Evolutionary conservation across 2,113 vertebrate genomes (phyloP).

Genomic region (Plestiodon gilberti): DNA sequence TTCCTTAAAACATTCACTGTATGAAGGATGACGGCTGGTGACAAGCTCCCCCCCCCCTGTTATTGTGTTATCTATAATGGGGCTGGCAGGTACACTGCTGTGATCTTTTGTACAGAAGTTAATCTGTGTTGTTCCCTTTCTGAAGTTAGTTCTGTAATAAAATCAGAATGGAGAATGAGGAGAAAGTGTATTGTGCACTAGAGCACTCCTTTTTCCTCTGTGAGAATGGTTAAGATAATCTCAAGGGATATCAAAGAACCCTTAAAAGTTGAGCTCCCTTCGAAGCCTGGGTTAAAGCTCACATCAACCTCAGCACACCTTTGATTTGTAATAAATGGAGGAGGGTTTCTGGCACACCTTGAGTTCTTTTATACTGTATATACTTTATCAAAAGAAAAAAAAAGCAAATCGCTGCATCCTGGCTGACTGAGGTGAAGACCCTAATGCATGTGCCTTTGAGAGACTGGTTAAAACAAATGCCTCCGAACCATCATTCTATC

Average conservation of each 20-base stretch:
- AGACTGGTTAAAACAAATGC: background rate
- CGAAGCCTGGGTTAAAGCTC: slow-evolving; percentile 45
- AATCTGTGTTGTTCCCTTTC: slow-evolving; percentile 56
- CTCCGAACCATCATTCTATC: background rate
- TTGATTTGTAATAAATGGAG: slow-evolving; percentile 26
- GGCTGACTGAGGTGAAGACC: background rate
- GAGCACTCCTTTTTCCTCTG: slow-evolving; percentile 20
- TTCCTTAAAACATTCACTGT: slow-evolving; percentile 55
- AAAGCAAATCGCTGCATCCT: background rate
- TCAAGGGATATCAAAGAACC: slow-evolving; percentile 23
- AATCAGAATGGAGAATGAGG: slow-evolving; percentile 50
- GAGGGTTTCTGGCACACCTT: background rate
- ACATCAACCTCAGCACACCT: background rate
- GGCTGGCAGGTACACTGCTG: slow-evolving; percentile 45
- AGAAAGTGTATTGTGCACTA: slow-evolving; percentile 12
- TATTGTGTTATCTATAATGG: slow-evolving; percentile 41
- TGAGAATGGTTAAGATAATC: slow-evolving; percentile 43
- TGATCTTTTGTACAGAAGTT: slow-evolving; percentile 57
- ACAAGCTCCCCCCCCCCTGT: slow-evolving; percentile 43
- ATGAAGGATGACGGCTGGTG: slow-evolving; percentile 53
- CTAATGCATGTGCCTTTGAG: background rate
- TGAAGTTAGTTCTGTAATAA: slow-evolving; percentile 60
- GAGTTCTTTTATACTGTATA: background rate
- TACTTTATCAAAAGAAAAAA: background rate
- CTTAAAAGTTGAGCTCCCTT: background rate